Conservation (phyloP, 2,888 invertebrate genomes). For the Balanococcus diminutus region DNA sequence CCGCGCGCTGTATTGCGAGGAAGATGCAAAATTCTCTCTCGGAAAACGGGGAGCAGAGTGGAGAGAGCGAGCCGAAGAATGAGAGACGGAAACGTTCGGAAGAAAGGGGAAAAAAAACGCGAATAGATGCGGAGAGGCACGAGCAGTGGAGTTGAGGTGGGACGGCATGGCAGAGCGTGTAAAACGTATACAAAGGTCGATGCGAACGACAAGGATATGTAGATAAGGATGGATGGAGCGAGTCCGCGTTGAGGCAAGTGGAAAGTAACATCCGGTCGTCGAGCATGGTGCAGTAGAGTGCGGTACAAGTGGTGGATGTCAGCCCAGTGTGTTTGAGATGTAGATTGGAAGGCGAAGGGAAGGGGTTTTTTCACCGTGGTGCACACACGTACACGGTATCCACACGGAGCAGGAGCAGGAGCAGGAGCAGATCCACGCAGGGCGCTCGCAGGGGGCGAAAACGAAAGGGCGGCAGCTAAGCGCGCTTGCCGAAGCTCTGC, state of each 20-base stretch:
- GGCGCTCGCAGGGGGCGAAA: neutral
- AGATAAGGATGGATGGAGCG: neutral
- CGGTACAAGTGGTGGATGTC: slow-evolving; percentile 48
- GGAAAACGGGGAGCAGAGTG: slow-evolving; percentile 14
- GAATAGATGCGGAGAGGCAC: neutral
- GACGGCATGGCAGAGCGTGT: slow-evolving; percentile 1
- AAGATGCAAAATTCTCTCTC: slow-evolving; percentile 51
- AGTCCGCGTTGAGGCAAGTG: neutral
- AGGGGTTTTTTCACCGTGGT: slow-evolving; percentile 12
- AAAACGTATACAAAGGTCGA: neutral
- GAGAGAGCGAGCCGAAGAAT: neutral
- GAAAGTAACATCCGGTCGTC: slow-evolving; percentile 53
- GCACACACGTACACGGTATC: neutral
- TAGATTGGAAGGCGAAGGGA: neutral
- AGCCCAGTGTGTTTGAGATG: neutral
- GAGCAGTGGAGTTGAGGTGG: neutral
- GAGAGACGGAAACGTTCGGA: slow-evolving; percentile 17
- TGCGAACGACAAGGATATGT: neutral
- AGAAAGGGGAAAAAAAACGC: slow-evolving; percentile 11
- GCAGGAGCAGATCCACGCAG: neutral
- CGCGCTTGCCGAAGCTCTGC: slow-evolving; percentile 1
- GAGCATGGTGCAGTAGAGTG: neutral
- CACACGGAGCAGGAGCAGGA: neutral
- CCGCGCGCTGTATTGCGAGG: neutral
- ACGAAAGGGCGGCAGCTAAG: slow-evolving; percentile 42